These are phyloP conservation scores for Epinephelus awoara DNA, from an alignment of 2,797 vertebrate species.

Conservation along the genomic window DNA sequence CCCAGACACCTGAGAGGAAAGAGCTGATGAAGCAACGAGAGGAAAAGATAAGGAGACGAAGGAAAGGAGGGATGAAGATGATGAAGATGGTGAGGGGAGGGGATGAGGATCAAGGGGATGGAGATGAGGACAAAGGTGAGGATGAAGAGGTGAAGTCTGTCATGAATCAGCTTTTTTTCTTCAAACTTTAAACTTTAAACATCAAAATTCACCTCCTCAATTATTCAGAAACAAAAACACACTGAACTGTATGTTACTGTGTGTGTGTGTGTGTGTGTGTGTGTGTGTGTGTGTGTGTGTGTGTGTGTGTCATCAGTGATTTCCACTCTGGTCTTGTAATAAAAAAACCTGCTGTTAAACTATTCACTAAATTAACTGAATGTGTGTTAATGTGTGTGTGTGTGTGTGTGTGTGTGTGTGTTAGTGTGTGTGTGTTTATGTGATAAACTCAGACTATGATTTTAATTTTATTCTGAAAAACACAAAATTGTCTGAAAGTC, in stretches of 20 bases:
- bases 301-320: conserved; percentile 29
- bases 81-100: accelerated
- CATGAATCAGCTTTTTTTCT: conserved; percentile 9
- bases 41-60: neutral
- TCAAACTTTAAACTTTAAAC: neutral
- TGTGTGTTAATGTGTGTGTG: neutral
- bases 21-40: neutral
- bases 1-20: conserved; percentile 15
- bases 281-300: neutral
- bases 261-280: neutral
- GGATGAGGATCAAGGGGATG: too few species aligned
- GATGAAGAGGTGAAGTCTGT: neutral
- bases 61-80: neutral
- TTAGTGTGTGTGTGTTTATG: too few species aligned
- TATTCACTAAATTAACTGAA: conserved; percentile 14
- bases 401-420: neutral
- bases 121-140: too few species aligned
- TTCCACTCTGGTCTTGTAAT: conserved; percentile 12
- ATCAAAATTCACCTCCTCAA: neutral
- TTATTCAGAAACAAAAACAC: conserved; percentile 13
- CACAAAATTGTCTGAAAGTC: neutral
- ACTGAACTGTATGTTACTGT: neutral
- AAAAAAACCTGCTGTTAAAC: conserved; percentile 29
- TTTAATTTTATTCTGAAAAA: conserved; percentile 35
- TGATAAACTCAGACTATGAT: neutral